Evolutionary conservation across 1,140 invertebrate species (phyloP).

Genomic region (Drosophila arawakana): DNA sequence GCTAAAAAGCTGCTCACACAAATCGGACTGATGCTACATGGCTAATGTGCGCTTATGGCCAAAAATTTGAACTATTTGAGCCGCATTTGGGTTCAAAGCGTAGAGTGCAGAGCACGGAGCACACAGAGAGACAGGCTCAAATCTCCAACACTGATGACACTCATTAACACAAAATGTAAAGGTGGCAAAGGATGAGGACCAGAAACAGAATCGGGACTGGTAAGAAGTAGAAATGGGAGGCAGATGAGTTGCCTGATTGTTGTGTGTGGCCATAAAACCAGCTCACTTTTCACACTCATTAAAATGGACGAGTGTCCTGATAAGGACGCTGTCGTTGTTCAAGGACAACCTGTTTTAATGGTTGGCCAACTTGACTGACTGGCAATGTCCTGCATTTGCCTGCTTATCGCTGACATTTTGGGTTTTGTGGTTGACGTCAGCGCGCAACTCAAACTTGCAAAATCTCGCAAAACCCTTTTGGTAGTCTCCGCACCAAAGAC

Average conservation of each 20-base stretch:
- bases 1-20: conserved; percentile 3
- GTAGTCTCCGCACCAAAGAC: background rate
- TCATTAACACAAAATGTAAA: conserved; percentile 79
- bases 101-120: conserved; percentile 4
- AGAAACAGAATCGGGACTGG: background rate
- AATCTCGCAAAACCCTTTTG: conserved; percentile 64
- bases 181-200: conserved; percentile 50
- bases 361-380: conserved; percentile 22
- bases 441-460: conserved; percentile 45
- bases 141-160: conserved; percentile 69
- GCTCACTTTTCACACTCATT: conserved; percentile 79
- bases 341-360: conserved; percentile 36
- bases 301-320: conserved; percentile 55
- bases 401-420: conserved; percentile 32
- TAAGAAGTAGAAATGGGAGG: background rate
- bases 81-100: conserved; percentile 54
- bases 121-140: conserved; percentile 42
- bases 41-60: conserved; percentile 39
- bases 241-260: background rate
- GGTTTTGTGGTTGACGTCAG: conserved; percentile 62
- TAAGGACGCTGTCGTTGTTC: conserved; percentile 31
- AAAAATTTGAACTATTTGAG: conserved; percentile 45
- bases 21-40: conserved; percentile 43
- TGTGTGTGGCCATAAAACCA: conserved; percentile 58
- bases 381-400: conserved; percentile 16